Conservation (phyloP, 2,797 vertebrate genomes). For the Momotus momota region DNA sequence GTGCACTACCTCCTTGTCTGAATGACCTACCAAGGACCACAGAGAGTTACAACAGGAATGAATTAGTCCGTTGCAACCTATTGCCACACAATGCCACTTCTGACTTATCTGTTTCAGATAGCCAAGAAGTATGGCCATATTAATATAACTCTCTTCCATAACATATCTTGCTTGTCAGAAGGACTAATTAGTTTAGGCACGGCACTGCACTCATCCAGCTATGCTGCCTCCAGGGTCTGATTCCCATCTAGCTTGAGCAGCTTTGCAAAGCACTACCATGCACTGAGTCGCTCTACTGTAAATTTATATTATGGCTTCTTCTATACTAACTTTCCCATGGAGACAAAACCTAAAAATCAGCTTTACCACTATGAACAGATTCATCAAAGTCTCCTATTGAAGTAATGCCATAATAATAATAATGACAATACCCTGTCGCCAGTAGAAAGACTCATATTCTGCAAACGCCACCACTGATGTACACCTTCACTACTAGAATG, state of each 20-base stretch:
- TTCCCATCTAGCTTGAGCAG: conserved; percentile 20
- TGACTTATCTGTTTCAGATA: not conserved
- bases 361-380: not conserved
- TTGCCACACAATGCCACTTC: not conserved
- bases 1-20: not conserved
- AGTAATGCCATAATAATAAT: not conserved
- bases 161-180: not conserved
- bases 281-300: not conserved
- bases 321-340: not conserved
- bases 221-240: conserved; percentile 8
- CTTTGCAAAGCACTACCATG: not conserved
- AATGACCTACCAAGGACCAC: not conserved
- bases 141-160: conserved; percentile 20
- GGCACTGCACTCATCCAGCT: not conserved
- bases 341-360: conserved; percentile 50
- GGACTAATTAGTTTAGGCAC: conserved; percentile 51
- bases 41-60: not conserved
- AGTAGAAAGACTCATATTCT: not conserved
- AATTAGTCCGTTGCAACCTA: not conserved
- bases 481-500: not conserved
- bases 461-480: not conserved
- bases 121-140: not conserved
- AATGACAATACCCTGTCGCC: not conserved
- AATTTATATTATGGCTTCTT: not conserved
- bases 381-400: not conserved